A percentile compares a stretch with the other conserved stretches of the same genome.
These are phyloP conservation scores for Atta texana DNA, from an alignment of 1,140 invertebrate genomes.

Conservation along the genomic window DNA sequence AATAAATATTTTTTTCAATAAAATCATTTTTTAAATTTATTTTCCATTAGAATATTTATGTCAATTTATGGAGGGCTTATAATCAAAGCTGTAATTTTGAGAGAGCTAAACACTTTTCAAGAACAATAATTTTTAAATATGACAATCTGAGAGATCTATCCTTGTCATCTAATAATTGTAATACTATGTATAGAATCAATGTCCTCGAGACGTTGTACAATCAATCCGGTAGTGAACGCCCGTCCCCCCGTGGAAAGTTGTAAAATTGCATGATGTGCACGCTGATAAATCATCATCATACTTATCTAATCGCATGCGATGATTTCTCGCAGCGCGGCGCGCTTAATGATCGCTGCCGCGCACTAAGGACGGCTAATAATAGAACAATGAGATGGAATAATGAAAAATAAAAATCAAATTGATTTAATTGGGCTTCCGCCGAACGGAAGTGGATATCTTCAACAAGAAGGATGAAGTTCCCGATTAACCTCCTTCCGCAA, in stretches of 20 bases:
- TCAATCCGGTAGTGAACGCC: slow-evolving; percentile 35
- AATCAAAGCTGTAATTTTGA: neutral
- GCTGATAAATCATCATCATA: slow-evolving; percentile 58
- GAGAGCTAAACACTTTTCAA: neutral
- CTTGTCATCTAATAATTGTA: neutral
- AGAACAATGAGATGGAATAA: slow-evolving; percentile 22
- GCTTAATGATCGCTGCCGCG: slow-evolving; percentile 42
- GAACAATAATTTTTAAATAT: neutral
- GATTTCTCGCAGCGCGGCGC: slow-evolving; percentile 45
- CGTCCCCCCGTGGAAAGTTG: slow-evolving; percentile 37
- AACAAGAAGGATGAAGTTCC: slow-evolving; percentile 64
- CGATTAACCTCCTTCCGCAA: slow-evolving; percentile 68
- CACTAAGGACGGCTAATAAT: slow-evolving; percentile 28
- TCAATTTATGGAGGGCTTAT: no score
- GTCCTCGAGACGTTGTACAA: slow-evolving; percentile 8
- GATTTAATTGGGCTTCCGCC: slow-evolving; percentile 71
- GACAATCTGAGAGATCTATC: neutral
- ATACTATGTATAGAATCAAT: neutral
- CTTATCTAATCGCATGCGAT: slow-evolving; percentile 60
- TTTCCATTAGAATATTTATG: no score
- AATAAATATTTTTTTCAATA: no score
- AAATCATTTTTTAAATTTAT: no score
- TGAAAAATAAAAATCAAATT: slow-evolving; percentile 70
- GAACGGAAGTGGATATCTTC: slow-evolving; percentile 71
- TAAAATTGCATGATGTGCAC: slow-evolving; percentile 24